A percentile compares a stretch with the other conserved stretches of the same genome.
Evolutionary conservation across 2,113 vertebrate genomes (phyloP).

Genomic region (Phalacrocorax aristotelis): DNA sequence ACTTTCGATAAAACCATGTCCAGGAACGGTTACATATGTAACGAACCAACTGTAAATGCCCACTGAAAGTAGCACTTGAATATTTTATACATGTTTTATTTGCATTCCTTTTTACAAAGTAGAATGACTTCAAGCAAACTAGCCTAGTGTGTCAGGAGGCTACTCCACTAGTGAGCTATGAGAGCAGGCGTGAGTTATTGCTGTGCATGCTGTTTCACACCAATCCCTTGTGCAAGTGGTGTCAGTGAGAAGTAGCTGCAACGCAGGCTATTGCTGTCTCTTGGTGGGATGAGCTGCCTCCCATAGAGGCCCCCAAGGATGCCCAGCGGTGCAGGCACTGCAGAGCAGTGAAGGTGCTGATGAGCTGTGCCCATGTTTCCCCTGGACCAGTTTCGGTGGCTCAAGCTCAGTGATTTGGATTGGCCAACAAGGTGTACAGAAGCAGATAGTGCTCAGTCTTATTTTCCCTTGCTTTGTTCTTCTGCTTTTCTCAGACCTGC

Average conservation of each 20-base stretch:
- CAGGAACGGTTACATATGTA: neutral
- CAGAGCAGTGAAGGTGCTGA: neutral
- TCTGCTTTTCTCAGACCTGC: neutral
- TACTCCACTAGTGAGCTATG: neutral
- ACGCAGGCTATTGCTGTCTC: fast-evolving
- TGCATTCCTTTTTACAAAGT: neutral
- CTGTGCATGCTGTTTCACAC: neutral
- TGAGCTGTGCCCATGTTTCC: neutral
- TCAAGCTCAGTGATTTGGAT: neutral
- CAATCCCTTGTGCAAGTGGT: fast-evolving
- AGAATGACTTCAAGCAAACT: neutral
- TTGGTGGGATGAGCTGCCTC: neutral
- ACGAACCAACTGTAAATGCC: neutral
- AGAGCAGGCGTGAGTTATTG: neutral
- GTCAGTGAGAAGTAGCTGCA: neutral
- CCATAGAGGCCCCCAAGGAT: neutral
- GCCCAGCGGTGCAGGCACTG: no score
- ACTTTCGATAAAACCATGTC: neutral
- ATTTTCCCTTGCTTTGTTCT: neutral
- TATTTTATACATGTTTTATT: neutral
- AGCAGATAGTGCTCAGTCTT: neutral
- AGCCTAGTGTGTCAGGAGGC: neutral
- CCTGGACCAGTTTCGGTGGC: neutral
- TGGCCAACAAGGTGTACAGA: neutral
- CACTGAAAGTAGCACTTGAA: neutral